Conservation (phyloP, 2,113 vertebrate genomes). For the Nannobrachium achirus region DNA sequence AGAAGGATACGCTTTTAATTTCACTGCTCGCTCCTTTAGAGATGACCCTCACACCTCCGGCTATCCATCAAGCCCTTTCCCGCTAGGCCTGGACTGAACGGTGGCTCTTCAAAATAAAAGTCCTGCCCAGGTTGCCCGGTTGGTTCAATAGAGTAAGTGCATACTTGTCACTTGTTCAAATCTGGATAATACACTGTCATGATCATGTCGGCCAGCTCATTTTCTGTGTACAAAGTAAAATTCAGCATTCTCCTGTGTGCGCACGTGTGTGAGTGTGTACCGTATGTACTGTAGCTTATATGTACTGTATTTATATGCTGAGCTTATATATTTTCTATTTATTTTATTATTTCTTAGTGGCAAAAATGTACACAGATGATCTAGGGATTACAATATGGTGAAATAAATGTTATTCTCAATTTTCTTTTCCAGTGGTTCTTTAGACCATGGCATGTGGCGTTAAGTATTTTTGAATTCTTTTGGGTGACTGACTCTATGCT, state of each 20-base stretch:
- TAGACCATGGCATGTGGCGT: neutral
- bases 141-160: neutral
- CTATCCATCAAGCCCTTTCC: constrained; percentile 71
- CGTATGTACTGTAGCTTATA: no score
- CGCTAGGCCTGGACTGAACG: constrained; percentile 39
- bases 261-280: no score
- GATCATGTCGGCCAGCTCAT: no score
- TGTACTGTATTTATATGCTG: no score
- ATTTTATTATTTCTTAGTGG: neutral
- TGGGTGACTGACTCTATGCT: neutral
- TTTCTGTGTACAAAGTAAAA: no score
- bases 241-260: no score
- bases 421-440: neutral
- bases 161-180: neutral
- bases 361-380: neutral
- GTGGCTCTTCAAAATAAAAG: constrained; percentile 55
- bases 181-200: no score
- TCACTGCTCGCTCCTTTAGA: constrained; percentile 59
- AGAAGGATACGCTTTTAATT: constrained; percentile 73
- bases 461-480: neutral
- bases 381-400: neutral
- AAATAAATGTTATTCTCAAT: neutral
- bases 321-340: neutral
- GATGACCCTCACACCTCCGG: constrained; percentile 75
- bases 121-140: neutral